These are phyloP conservation scores for Semaprochilodus insignis DNA, from an alignment of 2,797 vertebrate genomes.

Conservation along the genomic window DNA sequence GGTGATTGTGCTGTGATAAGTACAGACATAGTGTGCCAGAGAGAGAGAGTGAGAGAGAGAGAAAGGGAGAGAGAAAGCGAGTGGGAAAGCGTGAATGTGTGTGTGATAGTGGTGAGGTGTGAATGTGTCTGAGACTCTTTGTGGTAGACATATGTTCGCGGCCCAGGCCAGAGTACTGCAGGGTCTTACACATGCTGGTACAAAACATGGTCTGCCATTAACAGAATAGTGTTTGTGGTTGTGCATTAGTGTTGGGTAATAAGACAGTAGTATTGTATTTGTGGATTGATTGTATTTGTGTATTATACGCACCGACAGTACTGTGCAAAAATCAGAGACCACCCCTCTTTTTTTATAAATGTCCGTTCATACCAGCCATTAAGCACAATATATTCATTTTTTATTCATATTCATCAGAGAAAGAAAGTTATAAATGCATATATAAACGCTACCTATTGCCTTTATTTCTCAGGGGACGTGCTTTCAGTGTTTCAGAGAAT, in stretches of 20 bases:
- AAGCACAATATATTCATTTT: too few relatives aligned
- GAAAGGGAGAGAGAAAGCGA: background rate
- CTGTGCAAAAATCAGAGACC: too few relatives aligned
- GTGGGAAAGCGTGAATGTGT: background rate
- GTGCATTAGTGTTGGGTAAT: background rate
- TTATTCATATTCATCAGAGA: too few relatives aligned
- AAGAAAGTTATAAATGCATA: too few relatives aligned
- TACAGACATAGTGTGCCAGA: background rate
- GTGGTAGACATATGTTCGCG: conserved; percentile 48
- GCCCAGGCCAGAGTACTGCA: conserved; percentile 16
- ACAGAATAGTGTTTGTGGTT: conserved; percentile 14
- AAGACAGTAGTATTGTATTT: background rate
- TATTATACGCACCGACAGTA: too few relatives aligned
- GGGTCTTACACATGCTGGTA: conserved; percentile 34
- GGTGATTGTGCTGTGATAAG: conserved; percentile 25
- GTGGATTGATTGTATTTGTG: too few relatives aligned
- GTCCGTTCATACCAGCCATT: too few relatives aligned
- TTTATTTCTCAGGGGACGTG: too few relatives aligned
- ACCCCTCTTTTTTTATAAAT: too few relatives aligned
- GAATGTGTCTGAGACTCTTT: conserved; percentile 29
- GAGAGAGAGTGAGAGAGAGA: conserved; percentile 9
- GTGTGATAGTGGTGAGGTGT: conserved; percentile 25
- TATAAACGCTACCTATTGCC: too few relatives aligned
- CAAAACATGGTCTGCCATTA: conserved; percentile 22
- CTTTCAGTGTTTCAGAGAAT: too few relatives aligned